phyloP scores from a whole-genome alignment of 2,888 invertebrate species.

The Saturnia pavonia region DNA sequence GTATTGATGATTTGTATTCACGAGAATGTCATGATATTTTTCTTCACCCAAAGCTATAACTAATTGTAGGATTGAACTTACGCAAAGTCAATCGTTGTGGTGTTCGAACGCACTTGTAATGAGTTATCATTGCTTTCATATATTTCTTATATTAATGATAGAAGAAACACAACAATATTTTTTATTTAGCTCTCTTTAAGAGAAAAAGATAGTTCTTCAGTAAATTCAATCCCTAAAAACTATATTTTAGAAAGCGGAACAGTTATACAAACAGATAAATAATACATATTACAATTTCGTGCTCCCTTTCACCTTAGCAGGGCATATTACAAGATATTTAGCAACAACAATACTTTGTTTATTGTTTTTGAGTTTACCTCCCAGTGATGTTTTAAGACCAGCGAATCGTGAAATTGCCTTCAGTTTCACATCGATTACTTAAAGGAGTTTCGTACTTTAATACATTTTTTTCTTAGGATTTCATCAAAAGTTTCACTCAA shows the following conservation, averaged over 20 bases:
- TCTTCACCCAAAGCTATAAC: too few species aligned
- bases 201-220: neutral
- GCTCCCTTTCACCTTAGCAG: slow-evolving; percentile 24
- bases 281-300: neutral
- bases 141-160: too few species aligned
- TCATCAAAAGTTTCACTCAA: neutral
- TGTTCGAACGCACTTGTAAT: too few species aligned
- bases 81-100: too few species aligned
- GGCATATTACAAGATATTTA: slow-evolving; percentile 59
- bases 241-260: neutral
- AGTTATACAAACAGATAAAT: neutral
- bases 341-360: slow-evolving; percentile 50
- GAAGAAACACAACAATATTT: too few species aligned
- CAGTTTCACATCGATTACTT: slow-evolving; percentile 41
- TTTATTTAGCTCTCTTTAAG: too few species aligned
- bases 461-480: neutral
- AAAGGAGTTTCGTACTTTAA: slow-evolving; percentile 25
- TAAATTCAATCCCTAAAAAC: neutral
- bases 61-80: too few species aligned
- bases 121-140: too few species aligned
- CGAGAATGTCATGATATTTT: too few species aligned
- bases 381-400: slow-evolving; percentile 54
- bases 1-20: too few species aligned
- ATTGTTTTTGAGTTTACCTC: slow-evolving; percentile 64
- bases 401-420: slow-evolving; percentile 58